Percentiles rank a stretch among this genome's conserved stretches.
These are phyloP conservation scores for Chorisops tibialis DNA, from an alignment of 2,888 invertebrate species.

Conservation along the genomic window DNA sequence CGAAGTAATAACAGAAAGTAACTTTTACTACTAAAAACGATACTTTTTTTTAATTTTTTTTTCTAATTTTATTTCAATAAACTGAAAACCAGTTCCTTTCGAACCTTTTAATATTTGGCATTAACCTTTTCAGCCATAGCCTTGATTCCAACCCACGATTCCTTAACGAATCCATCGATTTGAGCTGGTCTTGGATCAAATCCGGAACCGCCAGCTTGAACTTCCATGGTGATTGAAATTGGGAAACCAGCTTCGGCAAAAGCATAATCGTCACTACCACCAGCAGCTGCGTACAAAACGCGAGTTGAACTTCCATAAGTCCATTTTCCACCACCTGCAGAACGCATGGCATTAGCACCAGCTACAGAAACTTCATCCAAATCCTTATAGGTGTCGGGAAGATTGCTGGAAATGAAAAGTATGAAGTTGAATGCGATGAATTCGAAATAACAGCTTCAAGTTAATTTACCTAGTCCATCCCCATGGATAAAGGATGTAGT, in stretches of 20 bases:
- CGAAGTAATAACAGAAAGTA: no score
- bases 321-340: constrained; percentile 46
- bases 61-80: no score
- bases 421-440: no score
- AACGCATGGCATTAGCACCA: constrained; percentile 48
- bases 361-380: constrained; percentile 48
- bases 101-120: constrained; percentile 45
- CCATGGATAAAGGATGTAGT: constrained; percentile 43
- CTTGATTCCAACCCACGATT: constrained; percentile 57
- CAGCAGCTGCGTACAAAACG: constrained; percentile 55
- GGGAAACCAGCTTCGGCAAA: constrained; percentile 58
- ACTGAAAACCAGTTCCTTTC: no score
- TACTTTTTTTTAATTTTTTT: no score
- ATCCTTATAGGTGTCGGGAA: constrained; percentile 52
- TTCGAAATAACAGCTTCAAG: no score
- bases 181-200: constrained; percentile 59
- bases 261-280: constrained; percentile 66
- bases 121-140: constrained; percentile 45
- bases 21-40: no score
- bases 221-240: constrained; percentile 62
- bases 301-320: constrained; percentile 53
- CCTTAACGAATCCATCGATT: constrained; percentile 57
- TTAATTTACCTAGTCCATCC: constrained; percentile 40
- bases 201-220: constrained; percentile 58
- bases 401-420: constrained; percentile 16